A percentile compares a stretch with the other conserved stretches of the same genome.
These are phyloP conservation scores for Sinhomidia bicolor DNA, from an alignment of 2,888 invertebrate genomes.

Conservation along the genomic window DNA sequence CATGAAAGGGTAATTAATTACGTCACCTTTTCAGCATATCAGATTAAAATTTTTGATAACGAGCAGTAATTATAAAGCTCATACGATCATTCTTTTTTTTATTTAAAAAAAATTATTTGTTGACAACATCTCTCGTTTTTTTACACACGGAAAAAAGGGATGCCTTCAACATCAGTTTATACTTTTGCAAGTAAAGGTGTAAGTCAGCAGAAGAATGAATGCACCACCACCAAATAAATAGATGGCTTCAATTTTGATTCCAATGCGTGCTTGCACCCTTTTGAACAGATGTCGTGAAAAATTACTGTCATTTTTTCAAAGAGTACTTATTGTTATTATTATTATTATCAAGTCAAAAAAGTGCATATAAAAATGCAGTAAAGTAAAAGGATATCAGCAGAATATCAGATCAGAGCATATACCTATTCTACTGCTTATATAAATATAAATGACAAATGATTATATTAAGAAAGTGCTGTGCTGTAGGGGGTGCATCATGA, in stretches of 20 bases:
- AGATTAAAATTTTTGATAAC: neutral
- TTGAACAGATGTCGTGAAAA: neutral
- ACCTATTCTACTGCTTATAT: no score
- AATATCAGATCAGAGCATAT: neutral
- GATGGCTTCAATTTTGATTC: no score
- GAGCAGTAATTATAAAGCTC: neutral
- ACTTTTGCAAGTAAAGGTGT: no score
- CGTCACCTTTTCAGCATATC: neutral
- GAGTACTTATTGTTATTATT: neutral
- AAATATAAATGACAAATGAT: neutral
- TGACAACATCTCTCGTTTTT: neutral
- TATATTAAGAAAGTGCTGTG: no score
- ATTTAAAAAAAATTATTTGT: neutral
- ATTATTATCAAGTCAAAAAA: neutral
- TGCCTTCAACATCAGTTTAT: no score
- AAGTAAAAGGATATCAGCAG: neutral
- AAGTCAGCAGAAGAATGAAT: no score
- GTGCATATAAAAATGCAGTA: conserved; percentile 34
- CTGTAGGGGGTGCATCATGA: no score
- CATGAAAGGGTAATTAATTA: conserved; percentile 43
- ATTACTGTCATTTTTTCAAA: neutral
- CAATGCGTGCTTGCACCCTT: no score
- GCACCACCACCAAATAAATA: no score
- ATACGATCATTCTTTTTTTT: no score
- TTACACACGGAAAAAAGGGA: neutral